Evolutionary conservation across 2,888 invertebrate species (phyloP), one percentile per base, ranked within the genome.

Genomic region (Ectemnius continuus): DNA sequence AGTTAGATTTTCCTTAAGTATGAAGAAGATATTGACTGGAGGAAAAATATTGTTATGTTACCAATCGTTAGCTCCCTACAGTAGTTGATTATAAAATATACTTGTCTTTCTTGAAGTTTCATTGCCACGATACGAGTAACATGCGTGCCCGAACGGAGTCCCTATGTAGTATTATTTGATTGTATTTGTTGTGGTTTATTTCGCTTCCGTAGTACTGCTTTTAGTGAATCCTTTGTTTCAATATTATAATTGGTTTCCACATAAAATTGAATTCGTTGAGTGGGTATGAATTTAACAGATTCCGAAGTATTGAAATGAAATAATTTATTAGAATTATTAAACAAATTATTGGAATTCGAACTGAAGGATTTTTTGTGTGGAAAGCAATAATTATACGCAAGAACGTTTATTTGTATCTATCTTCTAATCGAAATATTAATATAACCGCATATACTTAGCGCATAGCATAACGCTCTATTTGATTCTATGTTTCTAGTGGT

Each of bases 401-500:
- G 58, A 70, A 11, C 47, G 56, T 76, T 76, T 52, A 65, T 67
- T 80, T 67, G 66, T 60, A 52, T 70, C 74, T 74, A 79, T 74
- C 74, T 78, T 76, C 73, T 61, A 62, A 75, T 66, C 60, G 70
- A 60, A 71, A 36, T 78, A 64, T 79, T 64, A 69, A 72, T 58
- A 71, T 76, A 79, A 73, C 67, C 18, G 48, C 66, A 70, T 78
- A 77, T 76, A 70, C 59, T 69, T 76, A 79, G 78, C 63, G 88
- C 88, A 83, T 87, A 89, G 88, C 85, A 74, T 90, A 90, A 90
- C 85, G 86, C 87, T 85, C 79, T 84, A 78, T 90, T 91, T 93
- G 92, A 92, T 93, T 94, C 92, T 93, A 91, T 94, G 93, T 92
- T 95, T 96, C 94, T 96, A 97, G 96, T 97, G 96, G 96, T 97